Base-by-base conservation (phyloP, 2,888 invertebrate species). In the Neria commutata region DNA sequence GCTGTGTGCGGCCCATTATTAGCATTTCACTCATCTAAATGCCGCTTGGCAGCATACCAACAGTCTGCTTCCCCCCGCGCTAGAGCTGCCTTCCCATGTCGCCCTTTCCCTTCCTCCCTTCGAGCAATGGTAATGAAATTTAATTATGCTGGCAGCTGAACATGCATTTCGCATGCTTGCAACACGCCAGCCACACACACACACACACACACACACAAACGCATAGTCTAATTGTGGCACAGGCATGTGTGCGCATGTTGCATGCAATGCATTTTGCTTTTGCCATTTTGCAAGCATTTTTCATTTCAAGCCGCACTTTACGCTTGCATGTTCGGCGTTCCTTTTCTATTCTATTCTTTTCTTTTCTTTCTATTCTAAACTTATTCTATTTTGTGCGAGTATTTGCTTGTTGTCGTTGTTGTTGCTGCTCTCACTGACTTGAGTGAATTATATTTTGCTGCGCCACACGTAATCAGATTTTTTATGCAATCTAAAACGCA, bases 291-390 rank as follows among this genome's bases (percentile, higher is more conserved):
- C 51, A 50, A 34, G 50, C 50, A 34, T 34, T 26, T 46, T 26
- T 23, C 51, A 14, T 46, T 23, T 11, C 46, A 16, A 19, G 4
- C 21, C 19, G n/a, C 24, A 11, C 8, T 33, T 33, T 6, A 10
- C 8, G 8, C 14, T 6, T 33, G 6, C 14, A 10, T 40, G 40
- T 11, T 17, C 25, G 16, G 33, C 46, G 54, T 33, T 29, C 23
- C 54, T 25, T 16, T 33, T 46, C 23, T 53, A 54, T 42, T 61
- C 48, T 59, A 57, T 61, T 56, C 60, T 54, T 57, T 34, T 40
- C 6, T 46, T 60, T 56, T 61, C 58, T 50, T 62, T 56, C n/a
- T n/a, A n/a, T n/a, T n/a, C n/a, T n/a, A n/a, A 67, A 54, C 16
- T 65, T 68, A 61, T 63, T 54, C 10, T 47, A 2, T 47, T 48